Percentiles rank a stretch among this genome's conserved stretches.
Conservation (phyloP, 2,797 vertebrate species). For the Falco columbarius region DNA sequence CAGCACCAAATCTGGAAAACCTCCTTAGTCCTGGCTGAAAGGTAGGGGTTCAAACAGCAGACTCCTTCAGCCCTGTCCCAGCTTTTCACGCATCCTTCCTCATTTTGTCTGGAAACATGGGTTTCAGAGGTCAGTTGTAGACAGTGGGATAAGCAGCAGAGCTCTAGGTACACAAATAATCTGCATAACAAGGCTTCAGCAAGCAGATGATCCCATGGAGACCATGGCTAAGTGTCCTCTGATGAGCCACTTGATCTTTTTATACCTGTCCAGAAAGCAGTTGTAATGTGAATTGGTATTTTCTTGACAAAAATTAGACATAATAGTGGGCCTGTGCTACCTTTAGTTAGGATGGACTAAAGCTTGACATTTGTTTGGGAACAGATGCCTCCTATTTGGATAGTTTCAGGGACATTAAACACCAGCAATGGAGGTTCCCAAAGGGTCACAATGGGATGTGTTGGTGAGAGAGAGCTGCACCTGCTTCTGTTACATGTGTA, state of each 20-base stretch:
- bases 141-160: not conserved
- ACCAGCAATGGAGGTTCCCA: not conserved
- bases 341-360: not conserved
- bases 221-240: not conserved
- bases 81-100: not conserved
- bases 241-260: not conserved
- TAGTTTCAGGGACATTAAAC: not conserved
- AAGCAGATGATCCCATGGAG: not conserved
- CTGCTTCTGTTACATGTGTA: not conserved
- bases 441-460: not conserved
- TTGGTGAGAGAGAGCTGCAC: not conserved
- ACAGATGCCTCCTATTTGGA: not conserved
- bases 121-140: not conserved
- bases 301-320: not conserved
- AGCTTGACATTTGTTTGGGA: not conserved
- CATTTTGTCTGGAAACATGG: not conserved
- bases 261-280: not conserved
- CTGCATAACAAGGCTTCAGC: not conserved
- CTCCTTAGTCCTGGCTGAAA: slow-evolving; percentile 9
- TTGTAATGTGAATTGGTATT: not conserved
- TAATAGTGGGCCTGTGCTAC: not conserved
- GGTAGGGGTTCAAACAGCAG: not conserved
- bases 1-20: not conserved
- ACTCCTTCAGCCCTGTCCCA: not conserved
- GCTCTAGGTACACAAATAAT: not conserved